Conservation (phyloP, 1,140 invertebrate species). For the Apis mellifera region Amel_HAv3.1 CM009937.2:4777001-4777500, state of each 20-base stretch:
- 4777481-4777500: conserved; percentile 34
- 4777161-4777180: conserved; percentile 24
- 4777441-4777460: conserved; percentile 65
- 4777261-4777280: conserved; percentile 55
- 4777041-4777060: not conserved
- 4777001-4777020: not conserved
- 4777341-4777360: conserved; percentile 14
- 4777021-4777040: not conserved
- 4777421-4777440: conserved; percentile 67
- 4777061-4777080: not conserved
- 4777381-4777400: conserved; percentile 60
- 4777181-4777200: conserved; percentile 65
- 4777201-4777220: conserved; percentile 51
- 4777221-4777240: conserved; percentile 47
- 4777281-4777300: conserved; percentile 76
- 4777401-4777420: conserved; percentile 61
- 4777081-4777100: not conserved
- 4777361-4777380: conserved; percentile 41
- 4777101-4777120: not conserved
- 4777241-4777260: conserved; percentile 52
- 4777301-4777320: conserved; percentile 73
- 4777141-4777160: not conserved
- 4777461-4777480: conserved; percentile 39
- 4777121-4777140: not conserved
- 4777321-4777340: conserved; percentile 66